phyloP scores from a whole-genome alignment of 1,140 invertebrate species.

The Apis florea region DNA sequence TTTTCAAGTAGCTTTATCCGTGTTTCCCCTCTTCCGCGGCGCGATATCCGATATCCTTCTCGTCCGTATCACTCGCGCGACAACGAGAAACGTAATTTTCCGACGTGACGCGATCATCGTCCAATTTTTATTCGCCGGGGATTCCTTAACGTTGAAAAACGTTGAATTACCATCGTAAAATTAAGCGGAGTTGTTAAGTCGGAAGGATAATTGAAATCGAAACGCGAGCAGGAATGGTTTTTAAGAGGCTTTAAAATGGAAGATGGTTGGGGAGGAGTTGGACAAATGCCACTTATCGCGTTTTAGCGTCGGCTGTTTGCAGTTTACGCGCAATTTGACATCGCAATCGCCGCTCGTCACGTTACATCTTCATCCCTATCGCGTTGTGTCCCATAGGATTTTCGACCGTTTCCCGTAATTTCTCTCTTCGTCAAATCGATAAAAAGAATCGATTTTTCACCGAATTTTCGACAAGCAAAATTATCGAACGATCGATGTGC shows the following conservation, averaged over 20 bases:
- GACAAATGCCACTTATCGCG: slow-evolving; percentile 10
- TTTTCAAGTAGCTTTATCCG: slow-evolving; percentile 55
- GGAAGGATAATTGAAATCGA: slow-evolving; percentile 1
- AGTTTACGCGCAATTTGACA: slow-evolving; percentile 14
- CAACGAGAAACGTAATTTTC: too few relatives aligned
- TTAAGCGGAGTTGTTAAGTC: background rate
- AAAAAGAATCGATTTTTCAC: too few relatives aligned
- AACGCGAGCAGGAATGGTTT: background rate
- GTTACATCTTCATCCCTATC: background rate
- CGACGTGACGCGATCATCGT: too few relatives aligned
- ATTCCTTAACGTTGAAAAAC: too few relatives aligned
- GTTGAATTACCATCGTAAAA: background rate
- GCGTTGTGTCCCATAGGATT: background rate
- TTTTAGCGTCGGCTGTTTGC: slow-evolving; percentile 11
- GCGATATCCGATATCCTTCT: too few relatives aligned
- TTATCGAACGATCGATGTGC: too few relatives aligned
- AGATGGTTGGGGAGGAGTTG: background rate
- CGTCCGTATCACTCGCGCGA: too few relatives aligned
- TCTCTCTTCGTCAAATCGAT: too few relatives aligned
- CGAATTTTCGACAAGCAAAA: too few relatives aligned
- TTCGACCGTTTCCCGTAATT: background rate
- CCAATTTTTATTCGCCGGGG: too few relatives aligned
- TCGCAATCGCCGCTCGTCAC: slow-evolving; percentile 15
- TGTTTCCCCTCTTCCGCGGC: background rate
- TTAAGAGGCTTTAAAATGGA: slow-evolving; percentile 1